Base-by-base conservation (phyloP, 2,888 invertebrate genomes). In the Leptopilina myrica region DNA sequence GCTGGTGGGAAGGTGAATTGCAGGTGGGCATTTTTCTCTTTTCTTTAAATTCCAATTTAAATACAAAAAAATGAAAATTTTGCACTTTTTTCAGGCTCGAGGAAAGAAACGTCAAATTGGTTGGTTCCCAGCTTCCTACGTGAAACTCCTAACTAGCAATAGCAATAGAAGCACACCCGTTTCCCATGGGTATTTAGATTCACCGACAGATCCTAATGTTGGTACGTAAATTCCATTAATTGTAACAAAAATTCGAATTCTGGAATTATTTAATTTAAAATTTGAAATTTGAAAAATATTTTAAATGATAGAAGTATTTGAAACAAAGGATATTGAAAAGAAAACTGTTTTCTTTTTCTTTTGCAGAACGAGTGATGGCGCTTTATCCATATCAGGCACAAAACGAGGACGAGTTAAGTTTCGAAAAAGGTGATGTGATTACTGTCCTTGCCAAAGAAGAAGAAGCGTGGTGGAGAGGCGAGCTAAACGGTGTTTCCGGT, bases 1-100 rank as follows among this genome's bases (percentile, higher is more conserved):
- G 99, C 26, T 99, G 99, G 99, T 99, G 99, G 99, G 99, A 99
- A 93, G 99, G 99, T 1, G 99, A 99, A 92, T 92, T 99, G 65
- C 98, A 98, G 93, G 98, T 94, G 86, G 53, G 40, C 79, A 85
- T 79, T 15, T 43, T 33, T 33, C 33, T 33, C 33, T 33, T 11
- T 14, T 46, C 1, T 8, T 43, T 43, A 1, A 43, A 43, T 43
- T 43, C 43, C 1, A 43, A 8, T 43, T 43, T 43, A 43, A 43
- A 43, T 43, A 43, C 8, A 20, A 43, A 43, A 6, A 40, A n/a
- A 53, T 56, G 12, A 33, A 76, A 77, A 69, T 81, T 56, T 79
- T 62, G 20, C 8, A 33, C 5, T 33, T 46, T 46, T 49, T 49
- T 49, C 49, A 49, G 93, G 93, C 93, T 14, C 93, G 94, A 85